Base-by-base conservation (phyloP, 2,888 invertebrate species). In the Cybosia mesomella region DNA sequence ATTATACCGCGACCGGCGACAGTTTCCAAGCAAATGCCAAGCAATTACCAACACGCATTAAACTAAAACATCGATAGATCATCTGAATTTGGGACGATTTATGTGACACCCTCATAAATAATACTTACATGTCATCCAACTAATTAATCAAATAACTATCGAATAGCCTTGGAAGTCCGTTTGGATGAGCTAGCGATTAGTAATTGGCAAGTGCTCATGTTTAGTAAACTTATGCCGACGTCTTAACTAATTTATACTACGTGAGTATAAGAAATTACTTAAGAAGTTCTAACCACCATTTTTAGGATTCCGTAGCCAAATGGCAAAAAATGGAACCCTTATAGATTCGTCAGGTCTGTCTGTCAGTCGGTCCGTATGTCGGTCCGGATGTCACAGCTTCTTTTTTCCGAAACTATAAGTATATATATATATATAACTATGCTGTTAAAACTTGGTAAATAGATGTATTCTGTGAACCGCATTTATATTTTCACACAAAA, bases 131-230 rank as follows among this genome's bases (percentile, higher is more conserved):
- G 75, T 77, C 81, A 64, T 70, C 68, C 58, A 28, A 55, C 72
- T 71, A 77, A 80, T 78, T 80, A 78, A 80, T 78, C 80, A 74
- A 72, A 36, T 54, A 53, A 71, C 55, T 77, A 72, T 80, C 63
- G 64, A 69, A 10, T 64, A 22, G 64, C 28, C 55, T 15, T 43
- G n/a, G 18, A 0, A 18, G 8, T n/a, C 21, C 10, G 66, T 68
- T 67, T 21, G 59, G 53, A 62, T 54, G 7, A 1, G 21, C 34
- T 2, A 76, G 68, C 69, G 0, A 8, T 24, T 4, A 24, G 36
- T 39, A 22, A 66, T 62, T 71, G 32, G n/a, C 10, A 21, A 43
- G 43, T 43, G 8, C 18, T 28, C 18, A 10, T n/a, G 32, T 22
- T 54, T 21, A 54, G 21, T 34, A n/a, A 43, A 18, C 39, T 18